These are phyloP conservation scores for Plodia interpunctella DNA, from an alignment of 1,140 invertebrate species.

Conservation along the genomic window DNA sequence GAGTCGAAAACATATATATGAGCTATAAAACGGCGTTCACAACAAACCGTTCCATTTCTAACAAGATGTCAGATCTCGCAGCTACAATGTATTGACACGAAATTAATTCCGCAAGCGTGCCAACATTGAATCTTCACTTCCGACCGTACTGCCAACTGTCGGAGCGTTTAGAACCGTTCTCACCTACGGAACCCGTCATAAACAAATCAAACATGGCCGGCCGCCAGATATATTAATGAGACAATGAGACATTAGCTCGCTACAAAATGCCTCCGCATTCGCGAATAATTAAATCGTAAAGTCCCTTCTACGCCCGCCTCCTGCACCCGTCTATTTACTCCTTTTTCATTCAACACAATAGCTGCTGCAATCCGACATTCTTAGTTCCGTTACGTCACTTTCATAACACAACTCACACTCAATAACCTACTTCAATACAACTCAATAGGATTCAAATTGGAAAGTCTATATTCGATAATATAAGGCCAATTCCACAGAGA, in stretches of 20 bases:
- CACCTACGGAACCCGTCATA: constrained; percentile 63
- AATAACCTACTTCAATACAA: constrained; percentile 26
- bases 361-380: constrained; percentile 60
- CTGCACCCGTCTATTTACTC: constrained; percentile 72
- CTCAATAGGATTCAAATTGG: constrained; percentile 23
- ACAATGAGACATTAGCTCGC: constrained; percentile 76
- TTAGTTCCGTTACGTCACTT: constrained; percentile 43
- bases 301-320: constrained; percentile 70
- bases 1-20: not conserved
- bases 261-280: constrained; percentile 76
- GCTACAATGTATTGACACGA: constrained; percentile 10
- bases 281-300: constrained; percentile 78
- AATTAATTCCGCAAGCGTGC: constrained; percentile 25
- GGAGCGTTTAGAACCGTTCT: constrained; percentile 25
- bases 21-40: not conserved
- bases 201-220: constrained; percentile 75
- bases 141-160: constrained; percentile 28
- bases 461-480: constrained; percentile 20
- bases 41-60: not conserved
- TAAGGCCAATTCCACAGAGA: constrained; percentile 64
- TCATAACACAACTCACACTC: constrained; percentile 12
- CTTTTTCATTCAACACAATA: constrained; percentile 77
- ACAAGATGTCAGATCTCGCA: not conserved
- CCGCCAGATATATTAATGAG: constrained; percentile 73
- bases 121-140: constrained; percentile 36